A percentile compares a stretch with the other conserved stretches of the same genome.
These are phyloP conservation scores for Calycopis cecrops DNA, from an alignment of 1,140 invertebrate genomes.

Conservation along the genomic window DNA sequence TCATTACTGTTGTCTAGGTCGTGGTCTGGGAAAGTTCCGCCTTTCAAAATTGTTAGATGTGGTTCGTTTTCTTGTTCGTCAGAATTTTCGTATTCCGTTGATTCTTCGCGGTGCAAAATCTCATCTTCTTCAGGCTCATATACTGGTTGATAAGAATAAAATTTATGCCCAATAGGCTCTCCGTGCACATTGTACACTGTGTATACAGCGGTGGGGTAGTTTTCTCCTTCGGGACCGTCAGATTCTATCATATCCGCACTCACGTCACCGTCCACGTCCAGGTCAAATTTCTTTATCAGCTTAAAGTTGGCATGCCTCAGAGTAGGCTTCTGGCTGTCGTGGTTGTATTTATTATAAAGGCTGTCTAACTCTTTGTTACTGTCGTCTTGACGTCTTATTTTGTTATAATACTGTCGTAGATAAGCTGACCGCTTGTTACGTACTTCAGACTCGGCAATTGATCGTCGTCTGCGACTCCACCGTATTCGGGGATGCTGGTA, in stretches of 20 bases:
- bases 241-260: conserved; percentile 38
- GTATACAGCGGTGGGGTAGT: conserved; percentile 62
- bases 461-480: conserved; percentile 83
- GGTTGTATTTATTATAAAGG: conserved; percentile 63
- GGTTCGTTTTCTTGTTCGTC: conserved; percentile 45
- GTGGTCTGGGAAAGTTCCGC: conserved; percentile 54
- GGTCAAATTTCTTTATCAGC: conserved; percentile 61
- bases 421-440: conserved; percentile 70
- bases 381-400: conserved; percentile 46
- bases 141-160: conserved; percentile 67
- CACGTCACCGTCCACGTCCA: conserved; percentile 45
- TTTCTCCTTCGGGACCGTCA: conserved; percentile 39
- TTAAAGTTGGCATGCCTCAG: conserved; percentile 65
- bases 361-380: conserved; percentile 51
- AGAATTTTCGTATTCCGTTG: conserved; percentile 45
- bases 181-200: conserved; percentile 67
- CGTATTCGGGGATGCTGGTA: conserved; percentile 89
- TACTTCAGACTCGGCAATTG: conserved; percentile 69
- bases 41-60: conserved; percentile 55
- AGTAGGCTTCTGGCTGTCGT: conserved; percentile 53
- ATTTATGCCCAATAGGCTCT: conserved; percentile 61
- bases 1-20: conserved; percentile 30
- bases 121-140: conserved; percentile 64
- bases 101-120: conserved; percentile 42
- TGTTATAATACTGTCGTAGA: conserved; percentile 68